Evolutionary conservation across 2,888 invertebrate species (phyloP), one percentile per base, ranked within the genome.

Genomic region (Thera obeliscata): DNA sequence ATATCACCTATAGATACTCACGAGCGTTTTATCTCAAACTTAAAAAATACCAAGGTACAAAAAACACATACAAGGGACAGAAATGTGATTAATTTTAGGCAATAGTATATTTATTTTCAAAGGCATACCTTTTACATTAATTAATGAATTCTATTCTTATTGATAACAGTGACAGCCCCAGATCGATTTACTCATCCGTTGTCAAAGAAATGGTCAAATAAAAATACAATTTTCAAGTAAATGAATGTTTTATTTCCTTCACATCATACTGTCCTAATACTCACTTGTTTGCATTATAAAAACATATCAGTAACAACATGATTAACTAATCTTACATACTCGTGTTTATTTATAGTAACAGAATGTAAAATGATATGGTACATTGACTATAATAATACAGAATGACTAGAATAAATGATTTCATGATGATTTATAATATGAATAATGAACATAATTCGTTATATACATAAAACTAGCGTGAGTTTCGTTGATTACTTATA

Each of bases 221-320:
- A 59, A 77, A 76, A 83, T 79, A 77, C 57, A 76, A 46, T 38
- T 66, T 73, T 84, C 87, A 90, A 88, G 80, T 90, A 89, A 91
- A 91, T 91, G 87, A 85, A 74, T 90, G 90, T 90, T 91, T 89
- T 89, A 84, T 90, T 91, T 89, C 85, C 83, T 90, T 91, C 92
- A 93, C 92, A 91, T 92, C 90, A 75, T 91, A 91, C 87, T 87
- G 87, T 86, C 80, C 91, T 92, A 92, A 84, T 86, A 90, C 88
- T 86, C 87, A 86, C 87, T 89, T 87, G 86, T 89, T 89, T 87
- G 88, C 82, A 84, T 88, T 91, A 90, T 91, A 91, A 92, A 92
- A 93, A 93, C 91, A 91, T 89, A 90, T 92, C 81, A 88, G 87
- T 90, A 92, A 93, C 92, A 93, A 91, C 89, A 88, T 90, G 88